Base-by-base conservation (phyloP, 2,888 invertebrate genomes). In the Dorcus hopei region DNA sequence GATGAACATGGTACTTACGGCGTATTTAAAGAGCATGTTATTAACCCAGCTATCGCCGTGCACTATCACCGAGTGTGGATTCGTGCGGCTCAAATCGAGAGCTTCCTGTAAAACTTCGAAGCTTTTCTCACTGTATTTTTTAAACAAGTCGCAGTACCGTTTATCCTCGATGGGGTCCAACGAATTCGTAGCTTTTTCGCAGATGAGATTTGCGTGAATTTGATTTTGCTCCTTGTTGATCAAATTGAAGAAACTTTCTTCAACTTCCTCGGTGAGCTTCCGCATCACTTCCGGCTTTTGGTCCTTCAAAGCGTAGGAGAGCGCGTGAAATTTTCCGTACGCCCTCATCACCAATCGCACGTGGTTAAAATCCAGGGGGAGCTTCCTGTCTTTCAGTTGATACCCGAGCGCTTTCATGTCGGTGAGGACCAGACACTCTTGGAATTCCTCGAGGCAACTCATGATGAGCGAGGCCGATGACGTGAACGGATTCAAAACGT, bases 21-120 rank as follows among this genome's bases (percentile, higher is more conserved):
- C 51, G 57, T 71, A 71, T 48, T 68, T 68, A 50, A 69, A 72
- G 11, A 72, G 52, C 54, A 71, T 63, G 54, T 72, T 72, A 49
- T 70, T 68, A 5, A 65, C 62, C 66, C 68, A 70, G 49, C 67
- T 68, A 65, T 72, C 71, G 8, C 70, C 70, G 52, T 72, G 72
- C 11, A 67, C 61, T 16, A 72, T 61, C 38, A 71, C 71, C 8
- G 64, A 63, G 52, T 67, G 61, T 16, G 62, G 58, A 43, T 64
- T 49, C 1, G 26, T 42, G 19, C 53, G 45, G 9, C 42, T 5
- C 42, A 42, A 14, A 5, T 42, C 14, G 6, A 42, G 6, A 42
- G 42, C 42, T 5, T 42, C 42, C 26, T 3, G 7, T 6, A 33
- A 33, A 33, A 33, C 26, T 33, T 4, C 1, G 42, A 16, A 11